These are phyloP conservation scores for Epinephelus fuscoguttatus DNA, from an alignment of 2,113 vertebrate species.

Conservation along the genomic window DNA sequence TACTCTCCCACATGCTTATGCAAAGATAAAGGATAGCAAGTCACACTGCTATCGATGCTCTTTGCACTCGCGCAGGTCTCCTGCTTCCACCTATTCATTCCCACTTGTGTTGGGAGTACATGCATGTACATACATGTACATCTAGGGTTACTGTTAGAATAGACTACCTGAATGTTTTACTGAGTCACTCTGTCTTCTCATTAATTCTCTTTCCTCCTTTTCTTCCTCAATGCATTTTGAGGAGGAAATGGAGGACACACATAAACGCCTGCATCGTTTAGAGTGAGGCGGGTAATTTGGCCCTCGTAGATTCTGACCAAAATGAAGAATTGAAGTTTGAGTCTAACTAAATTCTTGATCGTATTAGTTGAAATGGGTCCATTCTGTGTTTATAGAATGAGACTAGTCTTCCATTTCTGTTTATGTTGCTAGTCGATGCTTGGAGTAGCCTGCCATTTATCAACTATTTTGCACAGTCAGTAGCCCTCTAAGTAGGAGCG, in stretches of 20 bases:
- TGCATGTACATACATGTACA: no score
- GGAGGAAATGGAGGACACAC: constrained; percentile 27
- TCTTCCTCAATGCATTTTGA: constrained; percentile 38
- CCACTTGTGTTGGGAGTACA: constrained; percentile 20
- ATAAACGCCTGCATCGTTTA: neutral
- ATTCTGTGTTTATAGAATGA: constrained; percentile 35
- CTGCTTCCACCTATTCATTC: constrained; percentile 36
- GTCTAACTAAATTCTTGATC: constrained; percentile 18
- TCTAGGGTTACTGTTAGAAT: constrained; percentile 38
- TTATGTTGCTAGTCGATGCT: constrained; percentile 65
- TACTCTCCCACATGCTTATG: constrained; percentile 27
- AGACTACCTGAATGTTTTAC: constrained; percentile 54
- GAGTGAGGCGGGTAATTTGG: constrained; percentile 22
- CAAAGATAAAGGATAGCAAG: constrained; percentile 36
- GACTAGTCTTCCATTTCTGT: constrained; percentile 69
- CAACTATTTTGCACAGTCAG: constrained; percentile 71
- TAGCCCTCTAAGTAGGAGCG: constrained; percentile 37
- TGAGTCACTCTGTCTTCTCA: constrained; percentile 1
- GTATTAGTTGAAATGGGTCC: constrained; percentile 42
- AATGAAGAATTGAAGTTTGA: constrained; percentile 59
- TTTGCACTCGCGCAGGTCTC: constrained; percentile 38
- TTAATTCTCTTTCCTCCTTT: constrained; percentile 17
- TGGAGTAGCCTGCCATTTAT: constrained; percentile 63
- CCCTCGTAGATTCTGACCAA: constrained; percentile 14
- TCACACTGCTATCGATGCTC: constrained; percentile 18